Base-by-base conservation (phyloP, 1,140 invertebrate genomes). In the Radopholus similis region DNA sequence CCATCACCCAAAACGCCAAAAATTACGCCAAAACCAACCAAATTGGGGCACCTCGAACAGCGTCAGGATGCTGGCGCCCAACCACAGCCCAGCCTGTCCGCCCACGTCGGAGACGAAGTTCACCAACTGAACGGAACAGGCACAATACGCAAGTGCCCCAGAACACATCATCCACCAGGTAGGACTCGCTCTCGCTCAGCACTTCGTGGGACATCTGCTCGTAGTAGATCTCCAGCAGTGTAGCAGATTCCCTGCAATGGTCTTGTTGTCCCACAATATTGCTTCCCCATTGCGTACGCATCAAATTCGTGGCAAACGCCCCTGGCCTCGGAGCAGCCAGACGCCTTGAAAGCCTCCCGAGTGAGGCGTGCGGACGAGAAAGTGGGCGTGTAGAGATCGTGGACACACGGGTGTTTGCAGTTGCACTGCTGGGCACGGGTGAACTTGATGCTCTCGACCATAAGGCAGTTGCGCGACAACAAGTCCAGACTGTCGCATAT, bases 191-290 rank as follows among this genome's bases (percentile, higher is more conserved):
- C 54, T 81, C 79, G 26, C 64, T 67, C 37, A 81, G 54, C 30
- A 73, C 58, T 74, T 81, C 80, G 44, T 74, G 81, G 38, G 68
- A 77, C 80, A 82, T 82, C 56, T 82, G 79, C 58, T 81, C 79
- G 53, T 81, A 81, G 51, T 82, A 81, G 32, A 81, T 77, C 69
- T 81, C 79, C 13, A 81, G 47, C 77, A 81, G 75, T 11, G 71
- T 70, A 15, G 72, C 63, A 18, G 59, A 72, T 42, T 72, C 53
- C 6, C 76, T 77, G 54, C 47, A 60, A 37, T 64, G n/a, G 32
- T 64, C 13, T 30, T 32, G 15, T 21, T 18, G 42, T 15, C 4
- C 21, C 23, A 68, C 6, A 32, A 68, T n/a, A n/a, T n/a, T n/a
- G n/a, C n/a, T n/a, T n/a, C n/a, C n/a, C n/a, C n/a, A n/a, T 49